Evolutionary conservation across 2,888 invertebrate species (phyloP).

Genomic region (Tetrapedia diversipes): DNA sequence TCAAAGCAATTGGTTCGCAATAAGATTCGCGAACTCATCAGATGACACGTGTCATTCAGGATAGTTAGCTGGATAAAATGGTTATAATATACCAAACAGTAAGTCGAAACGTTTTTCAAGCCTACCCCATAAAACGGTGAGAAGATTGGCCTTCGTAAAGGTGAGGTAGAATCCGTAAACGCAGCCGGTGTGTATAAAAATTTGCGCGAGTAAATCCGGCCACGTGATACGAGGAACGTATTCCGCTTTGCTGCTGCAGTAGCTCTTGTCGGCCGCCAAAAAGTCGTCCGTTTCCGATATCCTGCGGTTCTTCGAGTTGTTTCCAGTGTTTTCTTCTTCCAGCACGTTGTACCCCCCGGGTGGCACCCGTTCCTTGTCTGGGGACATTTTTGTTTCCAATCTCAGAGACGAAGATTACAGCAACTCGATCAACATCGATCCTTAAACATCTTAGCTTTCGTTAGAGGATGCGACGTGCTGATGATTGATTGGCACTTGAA

Average conservation of each 20-base stretch:
- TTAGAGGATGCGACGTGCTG: not conserved
- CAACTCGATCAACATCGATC: not conserved
- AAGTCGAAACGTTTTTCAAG: no score
- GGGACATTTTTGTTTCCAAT: constrained; percentile 63
- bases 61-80: no score
- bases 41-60: no score
- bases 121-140: constrained; percentile 90
- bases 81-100: no score
- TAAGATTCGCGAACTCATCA: no score
- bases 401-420: no score
- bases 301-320: constrained; percentile 8
- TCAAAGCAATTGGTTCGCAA: no score
- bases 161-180: constrained; percentile 89
- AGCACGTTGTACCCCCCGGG: constrained; percentile 18
- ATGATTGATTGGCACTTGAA: not conserved
- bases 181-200: constrained; percentile 88
- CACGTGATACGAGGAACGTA: constrained; percentile 88
- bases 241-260: constrained; percentile 43
- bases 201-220: constrained; percentile 89
- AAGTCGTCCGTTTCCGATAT: constrained; percentile 22
- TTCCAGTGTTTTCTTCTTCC: constrained; percentile 21
- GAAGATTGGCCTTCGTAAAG: constrained; percentile 85
- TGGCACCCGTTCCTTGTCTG: constrained; percentile 61
- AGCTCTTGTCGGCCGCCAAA: constrained; percentile 25
- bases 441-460: not conserved